These are phyloP conservation scores for Xanthia togata DNA, from an alignment of 2,888 invertebrate genomes.

Conservation along the genomic window DNA sequence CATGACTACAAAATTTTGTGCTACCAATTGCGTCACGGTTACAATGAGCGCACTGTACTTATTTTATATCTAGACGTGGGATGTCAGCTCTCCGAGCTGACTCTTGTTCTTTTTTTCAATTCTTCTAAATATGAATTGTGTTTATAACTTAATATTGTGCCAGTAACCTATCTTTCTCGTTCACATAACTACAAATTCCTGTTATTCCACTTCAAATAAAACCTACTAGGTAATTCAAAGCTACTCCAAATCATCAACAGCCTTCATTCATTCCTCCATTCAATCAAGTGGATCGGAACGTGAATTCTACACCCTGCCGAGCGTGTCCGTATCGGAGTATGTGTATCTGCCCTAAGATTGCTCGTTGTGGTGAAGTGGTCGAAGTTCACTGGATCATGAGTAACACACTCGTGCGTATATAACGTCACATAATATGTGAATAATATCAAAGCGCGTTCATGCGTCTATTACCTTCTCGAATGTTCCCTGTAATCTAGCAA, in stretches of 20 bases:
- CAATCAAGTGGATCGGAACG: conserved; percentile 50
- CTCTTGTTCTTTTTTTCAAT: not conserved
- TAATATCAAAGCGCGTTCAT: conserved; percentile 19
- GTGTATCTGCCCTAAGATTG: conserved; percentile 26
- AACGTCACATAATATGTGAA: conserved; percentile 6
- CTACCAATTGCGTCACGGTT: no score
- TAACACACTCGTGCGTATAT: conserved; percentile 20
- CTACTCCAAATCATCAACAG: conserved; percentile 16
- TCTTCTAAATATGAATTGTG: not conserved
- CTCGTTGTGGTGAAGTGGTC: conserved; percentile 39
- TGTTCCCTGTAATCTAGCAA: not conserved
- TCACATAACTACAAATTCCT: not conserved
- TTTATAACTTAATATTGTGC: not conserved
- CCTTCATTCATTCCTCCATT: no score
- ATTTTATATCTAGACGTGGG: not conserved
- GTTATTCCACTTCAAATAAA: conserved; percentile 32
- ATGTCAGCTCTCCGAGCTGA: not conserved
- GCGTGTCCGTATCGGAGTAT: conserved; percentile 19
- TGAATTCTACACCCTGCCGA: conserved; percentile 45
- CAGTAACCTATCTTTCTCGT: not conserved
- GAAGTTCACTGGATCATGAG: conserved; percentile 19
- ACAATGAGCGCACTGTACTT: no score
- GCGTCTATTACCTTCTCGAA: conserved; percentile 6
- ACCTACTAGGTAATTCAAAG: conserved; percentile 19
- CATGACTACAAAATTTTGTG: no score